Base-by-base conservation (phyloP, 2,888 invertebrate genomes). In the Embidobia sp. region DNA sequence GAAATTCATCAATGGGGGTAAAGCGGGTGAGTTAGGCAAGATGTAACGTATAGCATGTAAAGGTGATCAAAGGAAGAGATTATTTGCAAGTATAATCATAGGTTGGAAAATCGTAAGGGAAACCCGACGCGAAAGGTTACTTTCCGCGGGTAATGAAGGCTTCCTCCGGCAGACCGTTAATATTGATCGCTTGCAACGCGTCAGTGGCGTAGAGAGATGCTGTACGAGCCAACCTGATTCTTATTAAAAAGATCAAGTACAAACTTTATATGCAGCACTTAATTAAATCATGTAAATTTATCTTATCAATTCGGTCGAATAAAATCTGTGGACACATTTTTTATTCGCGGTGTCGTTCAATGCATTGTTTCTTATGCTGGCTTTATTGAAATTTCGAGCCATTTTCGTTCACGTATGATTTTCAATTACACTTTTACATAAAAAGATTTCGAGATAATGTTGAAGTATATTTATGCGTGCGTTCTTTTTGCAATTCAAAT, bases 91-190 rank as follows among this genome's bases (percentile, higher is more conserved):
- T 67, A 27, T 48, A 57, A 67, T 67, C 29, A 8, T n/a, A 26
- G 55, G 64, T 18, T 49, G 46, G 37, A 31, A 53, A 46, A 55
- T 3, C 44, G 35, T 53, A 46, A 33, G 37, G 46, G 29, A 55
- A 37, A 55, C 29, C 11, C 22, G 49, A 19, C n/a, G 26, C 6
- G 29, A 64, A 51, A 37, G 11, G 10, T 66, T 70, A 70, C 77
- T 73, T 13, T 42, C 66, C 13, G 26, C 48, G 42, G 75, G 70
- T 79, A 80, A 77, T 51, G 59, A 55, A 66, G 55, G 7, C 61
- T 48, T 26, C 46, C 33, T 35, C 13, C 18, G 7, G 42, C 31
- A 2, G 19, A 29, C 26, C 7, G 7, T 3, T 35, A 18, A 27
- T 66, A 63, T 63, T 49, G 66, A 66, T 66, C 53, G 33, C 2